Percentiles rank a stretch among this genome's conserved stretches.
phyloP scores from a whole-genome alignment of 2,797 vertebrate genomes.

The Tarsius wallacei region DNA sequence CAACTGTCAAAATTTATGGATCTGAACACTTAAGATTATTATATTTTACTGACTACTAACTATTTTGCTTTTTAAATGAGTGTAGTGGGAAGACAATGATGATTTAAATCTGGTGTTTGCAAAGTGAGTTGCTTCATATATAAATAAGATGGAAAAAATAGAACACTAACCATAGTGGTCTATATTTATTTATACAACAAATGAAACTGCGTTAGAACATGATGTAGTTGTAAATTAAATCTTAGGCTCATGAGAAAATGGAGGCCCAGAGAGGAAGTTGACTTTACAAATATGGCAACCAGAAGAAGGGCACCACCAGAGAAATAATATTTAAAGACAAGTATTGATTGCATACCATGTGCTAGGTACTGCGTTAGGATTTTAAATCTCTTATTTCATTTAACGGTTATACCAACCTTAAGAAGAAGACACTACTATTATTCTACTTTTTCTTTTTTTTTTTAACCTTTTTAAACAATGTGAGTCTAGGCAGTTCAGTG shows the following conservation, averaged over 20 bases:
- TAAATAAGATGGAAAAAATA: neutral
- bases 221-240: neutral
- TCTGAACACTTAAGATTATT: neutral
- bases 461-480: neutral
- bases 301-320: neutral
- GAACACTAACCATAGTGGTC: neutral
- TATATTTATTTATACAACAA: neutral
- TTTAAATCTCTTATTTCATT: neutral
- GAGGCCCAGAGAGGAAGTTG: neutral
- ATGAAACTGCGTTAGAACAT: neutral
- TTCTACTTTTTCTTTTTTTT: neutral
- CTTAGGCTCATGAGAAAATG: neutral
- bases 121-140: neutral
- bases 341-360: neutral
- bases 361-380: neutral
- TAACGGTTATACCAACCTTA: neutral
- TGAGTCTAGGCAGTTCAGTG: neutral
- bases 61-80: neutral
- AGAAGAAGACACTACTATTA: neutral
- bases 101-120: neutral
- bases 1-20: slow-evolving; percentile 7
- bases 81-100: neutral
- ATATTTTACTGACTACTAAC: slow-evolving; percentile 7
- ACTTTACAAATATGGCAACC: neutral
- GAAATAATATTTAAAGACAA: neutral